Percentiles rank a stretch among this genome's conserved stretches.
Evolutionary conservation across 2,113 vertebrate species (phyloP).

Genomic region (Quiscalus mexicanus): DNA sequence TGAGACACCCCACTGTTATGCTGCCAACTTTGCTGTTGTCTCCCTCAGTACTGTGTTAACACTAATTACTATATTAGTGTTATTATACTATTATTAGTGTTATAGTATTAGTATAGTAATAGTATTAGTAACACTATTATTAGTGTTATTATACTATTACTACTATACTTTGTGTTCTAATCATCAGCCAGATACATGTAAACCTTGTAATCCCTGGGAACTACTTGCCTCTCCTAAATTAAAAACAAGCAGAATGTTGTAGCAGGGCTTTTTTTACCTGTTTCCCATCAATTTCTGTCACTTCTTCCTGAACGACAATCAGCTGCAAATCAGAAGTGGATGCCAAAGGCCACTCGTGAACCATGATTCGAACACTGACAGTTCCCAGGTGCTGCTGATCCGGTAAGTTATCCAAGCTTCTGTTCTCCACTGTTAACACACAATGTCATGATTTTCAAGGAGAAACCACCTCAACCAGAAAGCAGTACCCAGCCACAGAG

Average conservation of each 20-base stretch:
- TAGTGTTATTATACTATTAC: too few species aligned
- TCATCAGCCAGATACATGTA: neutral
- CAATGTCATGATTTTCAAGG: neutral
- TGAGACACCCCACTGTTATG: neutral
- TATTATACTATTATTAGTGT: too few species aligned
- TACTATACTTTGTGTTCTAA: neutral
- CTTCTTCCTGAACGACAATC: conserved; percentile 88
- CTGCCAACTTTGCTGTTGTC: neutral
- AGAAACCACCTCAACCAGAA: neutral
- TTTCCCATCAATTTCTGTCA: conserved; percentile 88
- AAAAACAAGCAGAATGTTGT: neutral
- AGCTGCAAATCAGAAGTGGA: conserved; percentile 81
- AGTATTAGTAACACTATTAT: too few species aligned
- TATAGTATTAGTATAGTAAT: too few species aligned
- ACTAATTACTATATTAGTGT: too few species aligned
- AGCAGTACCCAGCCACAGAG: neutral
- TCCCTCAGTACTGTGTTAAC: neutral
- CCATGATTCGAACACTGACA: conserved; percentile 86
- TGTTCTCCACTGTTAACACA: conserved; percentile 78
- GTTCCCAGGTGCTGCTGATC: conserved; percentile 78
- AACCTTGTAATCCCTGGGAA: neutral
- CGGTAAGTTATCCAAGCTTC: conserved; percentile 66
- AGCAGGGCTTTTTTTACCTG: conserved; percentile 72
- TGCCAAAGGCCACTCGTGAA: conserved; percentile 85
- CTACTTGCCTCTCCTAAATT: neutral